Evolutionary conservation across 2,113 vertebrate genomes (phyloP), one percentile per base, ranked within the genome.

Genomic region (Haplotaxodon microlepis): DNA sequence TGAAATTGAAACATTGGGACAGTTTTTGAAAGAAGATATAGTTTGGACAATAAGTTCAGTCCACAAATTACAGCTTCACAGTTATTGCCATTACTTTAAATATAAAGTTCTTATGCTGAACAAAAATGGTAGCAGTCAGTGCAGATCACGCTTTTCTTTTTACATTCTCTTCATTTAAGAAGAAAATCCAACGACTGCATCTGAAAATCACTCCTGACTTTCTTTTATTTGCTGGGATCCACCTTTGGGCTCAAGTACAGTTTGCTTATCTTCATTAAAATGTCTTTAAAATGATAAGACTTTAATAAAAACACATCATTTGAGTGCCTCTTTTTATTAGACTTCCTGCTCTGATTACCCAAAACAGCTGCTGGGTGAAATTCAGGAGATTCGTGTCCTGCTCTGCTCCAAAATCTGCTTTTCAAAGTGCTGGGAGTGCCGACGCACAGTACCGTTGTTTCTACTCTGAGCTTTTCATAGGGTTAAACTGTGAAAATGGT

Each of bases 381-480:
- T 19, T n/a, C 10, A 54, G 21, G 8, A 9, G 10, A 38, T 56
- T 54, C 3, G 14, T 0, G 27, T 59, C 50, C 36, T 36, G 42
- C 66, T 81, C 59, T 8, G 51, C 79, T 85, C 17, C 9, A 16
- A 82, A 9, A 42, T 59, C 47, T 84, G 47, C 86, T 90, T 63
- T 89, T 86, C 13, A 92, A 91, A 89, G 93, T 88, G 88, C 90
- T 84, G 82, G 66, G 81, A 88, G 92, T 86, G 87, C 73, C 9
- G 14, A 56, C 36, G 16, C 85, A 83, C 83, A 83, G 63, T 82
- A 45, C 73, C 3, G 42, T 85, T 17, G n/a, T 86, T 54, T 34
- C 40, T 71, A 54, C 54, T 40, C 31, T 10, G 27, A 85, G 45
- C 53, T 63, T 51, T 66, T 42, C 17, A 34, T 53, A 11, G 56